These are phyloP conservation scores for Ceryle rudis DNA, from an alignment of 2,797 vertebrate genomes.

Conservation along the genomic window DNA sequence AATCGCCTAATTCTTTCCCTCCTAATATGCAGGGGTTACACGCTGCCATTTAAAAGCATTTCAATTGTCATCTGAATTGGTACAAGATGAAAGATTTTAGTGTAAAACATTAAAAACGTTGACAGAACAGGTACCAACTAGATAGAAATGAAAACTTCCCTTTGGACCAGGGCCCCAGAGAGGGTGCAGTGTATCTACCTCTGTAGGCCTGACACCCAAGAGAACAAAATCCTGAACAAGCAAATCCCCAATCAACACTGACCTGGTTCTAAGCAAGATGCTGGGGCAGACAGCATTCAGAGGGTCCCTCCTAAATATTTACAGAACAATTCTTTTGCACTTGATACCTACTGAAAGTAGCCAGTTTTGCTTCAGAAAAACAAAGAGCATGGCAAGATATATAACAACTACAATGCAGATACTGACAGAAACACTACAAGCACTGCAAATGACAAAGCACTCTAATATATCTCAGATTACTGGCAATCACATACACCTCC, in stretches of 20 bases:
- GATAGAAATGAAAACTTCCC: neutral
- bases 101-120: neutral
- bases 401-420: neutral
- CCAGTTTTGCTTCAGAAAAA: neutral
- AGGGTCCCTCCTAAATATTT: neutral
- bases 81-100: neutral
- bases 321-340: neutral
- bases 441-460: neutral
- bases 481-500: neutral
- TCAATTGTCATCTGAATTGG: neutral
- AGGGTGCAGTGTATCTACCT: neutral
- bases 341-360: neutral
- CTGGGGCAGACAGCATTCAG: neutral
- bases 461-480: neutral
- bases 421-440: neutral
- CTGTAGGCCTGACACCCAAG: neutral
- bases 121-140: neutral
- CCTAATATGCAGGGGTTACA: rapidly evolving
- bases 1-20: neutral
- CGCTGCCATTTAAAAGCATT: neutral
- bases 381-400: rapidly evolving
- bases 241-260: neutral
- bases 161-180: neutral
- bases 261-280: neutral
- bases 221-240: neutral